Percentiles rank a stretch among this genome's conserved stretches.
These are phyloP conservation scores for Zonitis immaculata DNA, from an alignment of 2,888 invertebrate genomes.

Conservation along the genomic window DNA sequence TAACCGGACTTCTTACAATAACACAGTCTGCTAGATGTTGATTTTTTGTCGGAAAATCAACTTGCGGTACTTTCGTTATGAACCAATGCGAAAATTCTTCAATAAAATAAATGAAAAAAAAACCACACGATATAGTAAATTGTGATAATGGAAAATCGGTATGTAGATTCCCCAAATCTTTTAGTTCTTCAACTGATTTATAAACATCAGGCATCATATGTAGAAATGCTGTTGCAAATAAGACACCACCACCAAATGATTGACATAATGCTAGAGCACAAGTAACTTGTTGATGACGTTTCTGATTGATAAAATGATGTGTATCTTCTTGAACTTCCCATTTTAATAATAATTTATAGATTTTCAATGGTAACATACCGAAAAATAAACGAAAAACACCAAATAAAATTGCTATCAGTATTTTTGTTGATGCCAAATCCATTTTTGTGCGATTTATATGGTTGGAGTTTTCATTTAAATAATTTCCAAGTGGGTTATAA, in stretches of 20 bases:
- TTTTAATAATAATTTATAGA: slow-evolving; percentile 44
- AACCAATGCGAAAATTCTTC: slow-evolving; percentile 51
- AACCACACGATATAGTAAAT: slow-evolving; percentile 51
- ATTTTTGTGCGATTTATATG: slow-evolving; percentile 34
- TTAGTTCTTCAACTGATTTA: slow-evolving; percentile 45
- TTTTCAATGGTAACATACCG: slow-evolving; percentile 51
- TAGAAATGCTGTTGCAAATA: slow-evolving; percentile 56
- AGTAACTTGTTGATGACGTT: slow-evolving; percentile 39
- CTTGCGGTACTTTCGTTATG: slow-evolving; percentile 34
- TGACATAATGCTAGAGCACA: slow-evolving; percentile 45
- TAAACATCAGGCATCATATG: slow-evolving; percentile 56
- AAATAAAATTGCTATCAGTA: slow-evolving; percentile 50
- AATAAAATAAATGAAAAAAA: slow-evolving; percentile 54
- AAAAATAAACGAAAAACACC: slow-evolving; percentile 49
- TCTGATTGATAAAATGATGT: slow-evolving; percentile 36
- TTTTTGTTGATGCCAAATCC: slow-evolving; percentile 48
- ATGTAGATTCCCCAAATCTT: slow-evolving; percentile 33
- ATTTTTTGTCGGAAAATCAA: no score
- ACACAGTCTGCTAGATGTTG: slow-evolving; percentile 3
- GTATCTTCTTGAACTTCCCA: slow-evolving; percentile 41
- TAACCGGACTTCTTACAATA: slow-evolving; percentile 16
- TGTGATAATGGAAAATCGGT: slow-evolving; percentile 50
- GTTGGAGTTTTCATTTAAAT: background rate
- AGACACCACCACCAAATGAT: slow-evolving; percentile 54
- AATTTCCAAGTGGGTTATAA: background rate